These are phyloP conservation scores for Epistrophella euchroma DNA, from an alignment of 2,888 invertebrate species.

Conservation along the genomic window DNA sequence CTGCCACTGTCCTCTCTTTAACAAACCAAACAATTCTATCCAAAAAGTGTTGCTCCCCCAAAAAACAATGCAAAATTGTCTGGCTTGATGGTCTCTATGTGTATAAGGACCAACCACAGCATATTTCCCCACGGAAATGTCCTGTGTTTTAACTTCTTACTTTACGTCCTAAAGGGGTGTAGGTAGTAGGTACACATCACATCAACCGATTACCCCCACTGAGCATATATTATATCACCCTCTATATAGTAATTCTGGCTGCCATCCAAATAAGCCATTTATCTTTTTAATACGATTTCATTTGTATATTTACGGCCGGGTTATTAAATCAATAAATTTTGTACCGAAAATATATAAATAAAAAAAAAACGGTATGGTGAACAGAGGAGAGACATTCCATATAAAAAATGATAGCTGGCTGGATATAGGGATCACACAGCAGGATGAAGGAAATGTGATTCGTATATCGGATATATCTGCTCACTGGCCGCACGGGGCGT, in stretches of 20 bases:
- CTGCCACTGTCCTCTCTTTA: conserved; percentile 10
- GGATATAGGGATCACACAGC: conserved; percentile 35
- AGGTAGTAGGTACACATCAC: no score
- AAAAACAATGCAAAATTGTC: conserved; percentile 55
- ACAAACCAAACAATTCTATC: conserved; percentile 32
- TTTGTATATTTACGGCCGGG: conserved; percentile 77
- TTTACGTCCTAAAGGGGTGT: conserved; percentile 43
- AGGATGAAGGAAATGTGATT: conserved; percentile 52
- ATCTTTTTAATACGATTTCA: conserved; percentile 77
- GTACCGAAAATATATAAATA: conserved; percentile 32
- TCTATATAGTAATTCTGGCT: conserved; percentile 59
- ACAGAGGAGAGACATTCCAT: not conserved
- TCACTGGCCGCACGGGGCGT: conserved; percentile 8
- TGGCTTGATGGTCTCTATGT: not conserved
- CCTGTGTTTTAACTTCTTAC: conserved; percentile 39
- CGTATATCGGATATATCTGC: conserved; percentile 40
- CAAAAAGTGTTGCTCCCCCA: conserved; percentile 48
- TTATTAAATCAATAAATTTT: conserved; percentile 77
- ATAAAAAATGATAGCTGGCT: conserved; percentile 46
- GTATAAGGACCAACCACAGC: conserved; percentile 42
- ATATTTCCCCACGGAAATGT: conserved; percentile 37
- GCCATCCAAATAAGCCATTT: conserved; percentile 76
- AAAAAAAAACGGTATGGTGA: not conserved
- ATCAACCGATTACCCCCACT: conserved; percentile 22
- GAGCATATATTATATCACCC: conserved; percentile 29